A percentile compares a stretch with the other conserved stretches of the same genome.
Conservation (phyloP, 2,888 invertebrate species). For the Halictus quadricinctus region DNA sequence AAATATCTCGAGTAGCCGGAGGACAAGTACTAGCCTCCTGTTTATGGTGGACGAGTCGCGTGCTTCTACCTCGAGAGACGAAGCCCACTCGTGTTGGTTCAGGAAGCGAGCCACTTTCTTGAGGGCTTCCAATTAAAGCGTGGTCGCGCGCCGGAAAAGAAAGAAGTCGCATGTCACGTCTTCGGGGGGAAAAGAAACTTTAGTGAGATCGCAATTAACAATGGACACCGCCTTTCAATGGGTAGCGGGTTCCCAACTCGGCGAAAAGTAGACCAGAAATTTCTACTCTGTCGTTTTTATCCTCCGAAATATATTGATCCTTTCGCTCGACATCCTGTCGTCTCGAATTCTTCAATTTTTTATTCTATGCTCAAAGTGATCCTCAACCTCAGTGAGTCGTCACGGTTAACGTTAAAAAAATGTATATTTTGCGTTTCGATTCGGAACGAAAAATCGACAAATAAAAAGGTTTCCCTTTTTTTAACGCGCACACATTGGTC, state of each 20-base stretch:
- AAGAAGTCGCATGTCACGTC: constrained; percentile 16
- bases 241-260: constrained; percentile 26
- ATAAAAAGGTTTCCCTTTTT: no score
- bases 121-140: constrained; percentile 48
- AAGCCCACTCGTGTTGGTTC: constrained; percentile 27
- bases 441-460: no score
- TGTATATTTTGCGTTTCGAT: no score
- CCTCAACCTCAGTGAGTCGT: no score
- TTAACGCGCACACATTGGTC: no score
- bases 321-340: not conserved
- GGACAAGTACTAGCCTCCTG: constrained; percentile 45
- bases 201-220: constrained; percentile 40
- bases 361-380: not conserved
- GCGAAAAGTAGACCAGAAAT: constrained; percentile 25
- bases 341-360: not conserved
- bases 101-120: constrained; percentile 30
- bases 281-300: not conserved
- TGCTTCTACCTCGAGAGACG: not conserved
- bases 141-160: constrained; percentile 20
- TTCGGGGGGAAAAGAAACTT: constrained; percentile 17
- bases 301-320: not conserved
- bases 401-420: no score
- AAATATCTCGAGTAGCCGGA: constrained; percentile 19
- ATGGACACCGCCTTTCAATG: not conserved
- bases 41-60: constrained; percentile 41